These are phyloP conservation scores for Pseudobourletiella spinata DNA, from an alignment of 1,140 invertebrate genomes.

Conservation along the genomic window DNA sequence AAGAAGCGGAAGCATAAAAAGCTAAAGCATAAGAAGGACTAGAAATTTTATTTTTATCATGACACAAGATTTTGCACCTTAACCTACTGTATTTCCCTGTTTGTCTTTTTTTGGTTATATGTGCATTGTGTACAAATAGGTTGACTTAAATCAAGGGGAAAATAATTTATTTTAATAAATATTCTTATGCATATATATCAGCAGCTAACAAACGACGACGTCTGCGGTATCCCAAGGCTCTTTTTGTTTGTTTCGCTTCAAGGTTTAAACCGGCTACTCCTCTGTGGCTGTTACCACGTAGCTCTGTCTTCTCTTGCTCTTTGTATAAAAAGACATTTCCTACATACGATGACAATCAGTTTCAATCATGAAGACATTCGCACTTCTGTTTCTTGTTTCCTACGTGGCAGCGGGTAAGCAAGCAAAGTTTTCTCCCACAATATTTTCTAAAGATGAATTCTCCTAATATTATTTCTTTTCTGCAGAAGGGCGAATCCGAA, in stretches of 20 bases:
- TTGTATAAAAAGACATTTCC: neutral
- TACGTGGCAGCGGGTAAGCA: neutral
- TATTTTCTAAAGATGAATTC: neutral
- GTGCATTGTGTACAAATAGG: too few relatives aligned
- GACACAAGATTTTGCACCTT: too few relatives aligned
- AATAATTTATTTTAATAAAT: too few relatives aligned
- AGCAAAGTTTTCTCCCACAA: neutral
- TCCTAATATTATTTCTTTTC: neutral
- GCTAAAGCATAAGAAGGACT: neutral
- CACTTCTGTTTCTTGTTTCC: neutral
- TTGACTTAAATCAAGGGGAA: too few relatives aligned
- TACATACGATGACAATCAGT: neutral
- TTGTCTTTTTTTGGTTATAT: too few relatives aligned
- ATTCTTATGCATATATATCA: too few relatives aligned
- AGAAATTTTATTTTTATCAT: too few relatives aligned
- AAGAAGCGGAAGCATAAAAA: constrained; percentile 7
- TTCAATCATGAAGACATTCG: constrained; percentile 1
- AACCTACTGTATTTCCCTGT: too few relatives aligned
- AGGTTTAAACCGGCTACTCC: neutral
- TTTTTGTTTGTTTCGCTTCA: constrained; percentile 1
- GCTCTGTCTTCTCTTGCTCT: neutral
- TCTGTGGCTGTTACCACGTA: neutral
- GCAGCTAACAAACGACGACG: too few relatives aligned
- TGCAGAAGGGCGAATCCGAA: neutral
- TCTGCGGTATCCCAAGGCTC: neutral